phyloP scores from a whole-genome alignment of 2,888 invertebrate species.

The Cryptocheilus praepositus region DNA sequence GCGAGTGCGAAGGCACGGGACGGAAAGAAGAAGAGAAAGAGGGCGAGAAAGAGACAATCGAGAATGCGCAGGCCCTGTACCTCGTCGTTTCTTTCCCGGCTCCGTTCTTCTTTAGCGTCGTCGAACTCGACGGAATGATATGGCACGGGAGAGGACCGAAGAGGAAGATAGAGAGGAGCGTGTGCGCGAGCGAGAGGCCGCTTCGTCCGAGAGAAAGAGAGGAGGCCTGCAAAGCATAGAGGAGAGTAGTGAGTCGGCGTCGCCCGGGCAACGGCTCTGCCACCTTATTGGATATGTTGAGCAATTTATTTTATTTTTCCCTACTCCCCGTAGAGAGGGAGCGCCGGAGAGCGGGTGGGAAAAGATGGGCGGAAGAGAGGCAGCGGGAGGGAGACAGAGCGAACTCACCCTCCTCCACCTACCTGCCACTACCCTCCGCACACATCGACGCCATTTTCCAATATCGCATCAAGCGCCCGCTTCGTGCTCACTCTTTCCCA shows the following conservation, averaged over 20 bases:
- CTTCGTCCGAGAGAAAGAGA: slow-evolving; percentile 23
- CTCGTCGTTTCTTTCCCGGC: slow-evolving; percentile 43
- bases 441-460: slow-evolving; percentile 73
- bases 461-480: slow-evolving; percentile 68
- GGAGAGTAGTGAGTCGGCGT: slow-evolving; percentile 64
- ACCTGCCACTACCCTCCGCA: slow-evolving; percentile 54
- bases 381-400: slow-evolving; percentile 21
- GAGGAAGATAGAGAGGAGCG: not conserved
- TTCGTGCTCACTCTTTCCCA: slow-evolving; percentile 45
- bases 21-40: slow-evolving; percentile 18
- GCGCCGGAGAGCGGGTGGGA: slow-evolving; percentile 15
- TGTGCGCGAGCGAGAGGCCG: not conserved
- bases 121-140: slow-evolving; percentile 46
- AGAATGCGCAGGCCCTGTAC: slow-evolving; percentile 33
- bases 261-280: slow-evolving; percentile 73
- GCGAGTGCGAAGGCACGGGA: slow-evolving; percentile 20
- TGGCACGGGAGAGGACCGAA: slow-evolving; percentile 28
- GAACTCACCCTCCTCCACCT: slow-evolving; percentile 43
- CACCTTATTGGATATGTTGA: slow-evolving; percentile 75
- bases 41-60: slow-evolving; percentile 39
- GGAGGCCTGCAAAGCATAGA: slow-evolving; percentile 55
- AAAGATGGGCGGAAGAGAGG: slow-evolving; percentile 22
- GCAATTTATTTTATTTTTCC: slow-evolving; percentile 74
- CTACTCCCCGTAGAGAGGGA: slow-evolving; percentile 37
- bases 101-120: slow-evolving; percentile 50